phyloP scores from a whole-genome alignment of 2,888 invertebrate species.

The Litoditis marina region DNA sequence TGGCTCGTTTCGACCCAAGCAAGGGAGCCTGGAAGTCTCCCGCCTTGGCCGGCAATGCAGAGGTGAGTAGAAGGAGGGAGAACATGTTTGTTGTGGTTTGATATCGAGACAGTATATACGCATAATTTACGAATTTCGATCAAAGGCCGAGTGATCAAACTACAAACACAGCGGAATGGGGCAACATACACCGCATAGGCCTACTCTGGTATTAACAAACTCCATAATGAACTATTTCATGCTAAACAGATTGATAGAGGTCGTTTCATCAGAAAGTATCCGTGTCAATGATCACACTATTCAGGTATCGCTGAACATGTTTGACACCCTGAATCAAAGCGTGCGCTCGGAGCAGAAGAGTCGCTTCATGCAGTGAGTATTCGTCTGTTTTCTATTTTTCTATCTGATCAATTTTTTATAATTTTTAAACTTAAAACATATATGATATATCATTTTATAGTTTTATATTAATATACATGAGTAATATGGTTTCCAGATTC shows the following conservation, averaged over 20 bases:
- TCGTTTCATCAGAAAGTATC: too few relatives aligned
- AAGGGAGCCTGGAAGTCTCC: constrained; percentile 19
- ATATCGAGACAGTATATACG: too few relatives aligned
- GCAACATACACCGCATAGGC: too few relatives aligned
- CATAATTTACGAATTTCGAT: too few relatives aligned
- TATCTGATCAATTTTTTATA: neutral
- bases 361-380: constrained; percentile 42
- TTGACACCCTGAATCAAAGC: constrained; percentile 50
- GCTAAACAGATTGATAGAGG: too few relatives aligned
- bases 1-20: constrained; percentile 46
- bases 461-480: neutral
- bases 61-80: neutral
- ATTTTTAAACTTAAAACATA: neutral
- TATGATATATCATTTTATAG: too few relatives aligned
- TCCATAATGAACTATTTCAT: too few relatives aligned
- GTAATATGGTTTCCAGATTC: constrained; percentile 35
- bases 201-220: too few relatives aligned
- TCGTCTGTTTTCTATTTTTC: neutral
- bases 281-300: constrained; percentile 27
- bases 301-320: constrained; percentile 51
- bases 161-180: too few relatives aligned
- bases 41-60: constrained; percentile 8
- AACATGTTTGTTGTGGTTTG: too few relatives aligned
- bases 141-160: too few relatives aligned
- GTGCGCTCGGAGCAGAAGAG: constrained; percentile 38